A percentile compares a stretch with the other conserved stretches of the same genome.
Conservation (phyloP, 2,888 invertebrate genomes). For the Gasteruption jaculator region DNA sequence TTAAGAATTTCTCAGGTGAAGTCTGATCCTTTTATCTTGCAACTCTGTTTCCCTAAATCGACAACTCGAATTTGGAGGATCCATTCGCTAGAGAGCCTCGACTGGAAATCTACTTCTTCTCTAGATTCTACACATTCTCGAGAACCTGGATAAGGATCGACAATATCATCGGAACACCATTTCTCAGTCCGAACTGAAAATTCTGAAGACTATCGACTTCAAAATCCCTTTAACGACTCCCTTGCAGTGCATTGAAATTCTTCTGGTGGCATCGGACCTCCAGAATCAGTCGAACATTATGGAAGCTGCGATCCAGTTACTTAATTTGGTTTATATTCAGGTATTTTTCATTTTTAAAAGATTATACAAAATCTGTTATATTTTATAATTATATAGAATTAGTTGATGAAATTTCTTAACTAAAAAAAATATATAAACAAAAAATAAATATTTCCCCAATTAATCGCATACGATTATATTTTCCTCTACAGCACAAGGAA, state of each 20-base stretch:
- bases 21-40: slow-evolving; percentile 1
- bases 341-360: slow-evolving; percentile 20
- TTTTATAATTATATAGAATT: neutral
- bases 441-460: too few relatives aligned
- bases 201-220: slow-evolving; percentile 35
- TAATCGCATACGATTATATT: too few relatives aligned
- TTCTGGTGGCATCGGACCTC: slow-evolving; percentile 27
- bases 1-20: slow-evolving; percentile 33
- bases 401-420: too few relatives aligned
- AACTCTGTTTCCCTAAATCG: slow-evolving; percentile 4
- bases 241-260: slow-evolving; percentile 31
- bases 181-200: slow-evolving; percentile 33
- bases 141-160: slow-evolving; percentile 27
- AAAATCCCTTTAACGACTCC: slow-evolving; percentile 30
- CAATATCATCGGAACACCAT: slow-evolving; percentile 29
- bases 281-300: slow-evolving; percentile 21
- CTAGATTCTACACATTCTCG: neutral
- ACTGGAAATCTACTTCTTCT: neutral
- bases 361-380: neutral
- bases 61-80: slow-evolving; percentile 3
- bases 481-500: too few relatives aligned
- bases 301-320: slow-evolving; percentile 23
- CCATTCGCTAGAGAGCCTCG: too few relatives aligned
- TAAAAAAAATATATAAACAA: too few relatives aligned
- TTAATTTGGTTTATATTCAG: slow-evolving; percentile 37